phyloP scores from a whole-genome alignment of 2,113 vertebrate genomes.

The Oriolus oriolus region DNA sequence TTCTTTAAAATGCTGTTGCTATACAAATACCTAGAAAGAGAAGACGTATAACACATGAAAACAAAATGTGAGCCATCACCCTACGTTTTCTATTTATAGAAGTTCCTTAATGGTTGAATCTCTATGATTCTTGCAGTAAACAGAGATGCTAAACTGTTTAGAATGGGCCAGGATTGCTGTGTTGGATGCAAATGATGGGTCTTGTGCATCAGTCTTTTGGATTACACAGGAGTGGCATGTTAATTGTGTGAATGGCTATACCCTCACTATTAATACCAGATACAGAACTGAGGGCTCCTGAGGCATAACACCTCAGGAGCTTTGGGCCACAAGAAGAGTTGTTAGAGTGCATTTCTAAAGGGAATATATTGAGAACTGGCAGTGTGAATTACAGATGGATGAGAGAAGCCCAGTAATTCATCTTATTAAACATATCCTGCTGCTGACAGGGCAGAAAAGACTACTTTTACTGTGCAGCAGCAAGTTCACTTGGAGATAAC shows the following conservation, averaged over 20 bases:
- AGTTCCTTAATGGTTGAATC: background rate
- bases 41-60: background rate
- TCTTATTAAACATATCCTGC: background rate
- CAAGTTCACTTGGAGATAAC: background rate
- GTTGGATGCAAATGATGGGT: background rate
- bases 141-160: background rate
- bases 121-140: background rate
- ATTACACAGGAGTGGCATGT: background rate
- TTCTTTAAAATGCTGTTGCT: background rate
- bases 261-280: background rate
- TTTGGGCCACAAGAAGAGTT: background rate
- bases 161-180: background rate
- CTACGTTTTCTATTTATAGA: background rate
- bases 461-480: background rate
- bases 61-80: background rate
- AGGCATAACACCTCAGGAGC: background rate
- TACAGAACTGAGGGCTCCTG: background rate
- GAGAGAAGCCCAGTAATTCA: background rate
- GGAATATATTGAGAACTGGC: background rate
- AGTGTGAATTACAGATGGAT: background rate
- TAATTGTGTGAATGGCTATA: background rate
- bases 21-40: background rate
- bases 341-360: background rate
- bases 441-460: background rate
- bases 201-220: background rate